Evolutionary conservation across 2,888 invertebrate species (phyloP), one percentile per base, ranked within the genome.

Genomic region (Brenthis daphne): DNA sequence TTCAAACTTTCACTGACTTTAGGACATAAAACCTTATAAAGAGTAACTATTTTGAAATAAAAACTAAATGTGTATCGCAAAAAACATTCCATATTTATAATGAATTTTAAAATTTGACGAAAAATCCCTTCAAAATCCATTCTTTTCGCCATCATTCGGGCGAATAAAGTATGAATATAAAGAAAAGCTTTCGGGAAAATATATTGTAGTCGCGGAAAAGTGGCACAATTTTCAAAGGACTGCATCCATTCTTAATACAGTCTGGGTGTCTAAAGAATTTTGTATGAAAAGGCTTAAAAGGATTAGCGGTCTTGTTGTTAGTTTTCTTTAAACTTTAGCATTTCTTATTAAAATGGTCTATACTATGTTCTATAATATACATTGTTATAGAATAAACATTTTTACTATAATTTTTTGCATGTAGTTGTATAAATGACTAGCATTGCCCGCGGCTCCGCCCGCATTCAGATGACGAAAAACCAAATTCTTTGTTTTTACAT

Each of bases 171-270:
- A 72, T 67, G 65, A 63, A 67, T 67, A 67, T 67, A 64, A 67
- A 65, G 61, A 55, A 68, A 65, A 54, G 55, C 66, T 64, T 70
- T 54, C 54, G 65, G 63, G 24, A 65, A 63, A 67, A 65, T 70
- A 72, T 54, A 68, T 54, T 67, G 60, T 60, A 56, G 66, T 56
- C 33, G 65, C 65, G 63, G 53, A 53, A 66, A 69, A 72, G 64
- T 63, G 58, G 60, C 67, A 63, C 63, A 67, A 69, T 72, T 72
- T 72, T 65, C 63, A 70, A 68, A 73, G 64, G 57, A 65, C 63
- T 63, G 63, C 65, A 65, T 67, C 56, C 70, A 67, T 61, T 70
- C 60, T 37, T 55, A 60, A 66, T 66, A 64, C 60, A 14, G 64
- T 65, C 53, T 63, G 61, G 54, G 55, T 64, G 65, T 67, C 68